Percentiles rank a stretch among this genome's conserved stretches.
These are phyloP conservation scores for Tetrapedia diversipes DNA, from an alignment of 2,888 invertebrate genomes.

Conservation along the genomic window DNA sequence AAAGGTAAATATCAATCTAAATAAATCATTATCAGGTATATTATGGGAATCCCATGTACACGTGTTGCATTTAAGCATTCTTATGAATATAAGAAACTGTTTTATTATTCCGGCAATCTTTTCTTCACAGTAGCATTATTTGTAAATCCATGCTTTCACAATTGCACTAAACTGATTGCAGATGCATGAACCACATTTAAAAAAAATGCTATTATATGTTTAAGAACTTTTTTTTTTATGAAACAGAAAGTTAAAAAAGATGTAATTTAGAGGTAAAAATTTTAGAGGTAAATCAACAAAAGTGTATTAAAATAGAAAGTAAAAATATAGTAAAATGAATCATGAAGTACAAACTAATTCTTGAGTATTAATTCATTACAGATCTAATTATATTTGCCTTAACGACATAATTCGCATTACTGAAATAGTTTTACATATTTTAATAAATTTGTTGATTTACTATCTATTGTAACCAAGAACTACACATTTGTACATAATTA, in stretches of 20 bases:
- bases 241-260: constrained; percentile 25
- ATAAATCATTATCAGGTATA: neutral
- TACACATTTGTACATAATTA: constrained; percentile 59
- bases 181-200: constrained; percentile 65
- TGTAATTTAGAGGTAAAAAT: constrained; percentile 43
- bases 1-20: too few relatives aligned
- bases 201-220: constrained; percentile 37
- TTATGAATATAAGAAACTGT: constrained; percentile 49
- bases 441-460: constrained; percentile 61
- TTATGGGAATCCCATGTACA: constrained; percentile 30
- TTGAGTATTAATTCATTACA: constrained; percentile 46
- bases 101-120: constrained; percentile 48
- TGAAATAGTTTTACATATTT: constrained; percentile 49
- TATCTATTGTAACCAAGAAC: constrained; percentile 29
- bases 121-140: constrained; percentile 61
- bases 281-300: constrained; percentile 50
- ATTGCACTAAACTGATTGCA: constrained; percentile 59
- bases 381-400: constrained; percentile 44
- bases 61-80: constrained; percentile 44
- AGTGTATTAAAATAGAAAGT: constrained; percentile 50
- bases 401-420: constrained; percentile 39
- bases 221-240: constrained; percentile 25
- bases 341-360: constrained; percentile 62
- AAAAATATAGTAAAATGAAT: constrained; percentile 52
- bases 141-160: constrained; percentile 75